Evolutionary conservation across 1,140 invertebrate genomes (phyloP).

Genomic region (Armadillidium nasatum): DNA sequence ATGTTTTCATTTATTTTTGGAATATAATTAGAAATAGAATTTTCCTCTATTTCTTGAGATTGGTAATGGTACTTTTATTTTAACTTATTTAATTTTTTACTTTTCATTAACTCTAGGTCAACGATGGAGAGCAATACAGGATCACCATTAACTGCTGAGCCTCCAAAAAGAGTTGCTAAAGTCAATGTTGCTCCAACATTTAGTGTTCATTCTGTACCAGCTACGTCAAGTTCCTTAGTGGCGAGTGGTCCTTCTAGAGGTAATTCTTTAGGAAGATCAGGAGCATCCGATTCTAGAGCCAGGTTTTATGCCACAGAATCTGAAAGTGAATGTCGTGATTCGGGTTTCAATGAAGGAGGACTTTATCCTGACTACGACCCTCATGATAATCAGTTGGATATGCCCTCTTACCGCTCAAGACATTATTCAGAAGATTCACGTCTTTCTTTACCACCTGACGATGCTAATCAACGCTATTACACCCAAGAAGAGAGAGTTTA

Average conservation of each 20-base stretch:
- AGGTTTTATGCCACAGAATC: constrained; percentile 33
- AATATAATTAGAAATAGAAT: too few species aligned
- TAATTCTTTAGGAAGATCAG: constrained; percentile 21
- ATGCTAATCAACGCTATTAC: not conserved
- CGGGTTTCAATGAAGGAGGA: constrained; percentile 42
- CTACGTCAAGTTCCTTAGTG: constrained; percentile 17
- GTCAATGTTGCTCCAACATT: not conserved
- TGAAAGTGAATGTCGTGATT: constrained; percentile 44
- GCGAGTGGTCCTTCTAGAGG: constrained; percentile 24
- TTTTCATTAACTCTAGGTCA: not conserved
- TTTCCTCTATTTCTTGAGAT: too few species aligned
- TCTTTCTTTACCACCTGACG: constrained; percentile 35
- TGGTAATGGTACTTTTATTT: too few species aligned
- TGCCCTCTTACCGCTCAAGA: constrained; percentile 26
- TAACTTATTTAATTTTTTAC: too few species aligned
- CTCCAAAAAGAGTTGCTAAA: not conserved
- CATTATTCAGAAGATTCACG: constrained; percentile 44
- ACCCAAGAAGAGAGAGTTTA: constrained; percentile 37
- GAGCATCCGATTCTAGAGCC: constrained; percentile 17
- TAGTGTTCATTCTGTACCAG: constrained; percentile 14
- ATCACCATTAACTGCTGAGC: not conserved
- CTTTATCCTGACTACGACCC: constrained; percentile 31
- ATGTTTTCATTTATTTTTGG: too few species aligned
- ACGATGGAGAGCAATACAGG: not conserved
- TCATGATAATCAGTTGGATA: not conserved